Percentiles rank a stretch among this genome's conserved stretches.
phyloP scores from a whole-genome alignment of 2,113 vertebrate species.

The Chloropsis cyanopogon region DNA sequence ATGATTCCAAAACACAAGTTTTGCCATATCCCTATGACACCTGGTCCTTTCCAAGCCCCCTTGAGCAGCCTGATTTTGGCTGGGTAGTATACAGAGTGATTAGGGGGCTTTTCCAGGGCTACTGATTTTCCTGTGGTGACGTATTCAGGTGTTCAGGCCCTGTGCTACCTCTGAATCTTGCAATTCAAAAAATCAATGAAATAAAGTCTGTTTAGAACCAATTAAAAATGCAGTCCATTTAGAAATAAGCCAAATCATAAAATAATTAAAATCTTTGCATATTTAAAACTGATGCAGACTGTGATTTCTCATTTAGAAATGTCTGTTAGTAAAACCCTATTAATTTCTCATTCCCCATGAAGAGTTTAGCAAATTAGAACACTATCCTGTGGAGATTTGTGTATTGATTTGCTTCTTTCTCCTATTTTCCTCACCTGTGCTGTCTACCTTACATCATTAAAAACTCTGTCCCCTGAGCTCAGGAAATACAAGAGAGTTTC shows the following conservation, averaged over 20 bases:
- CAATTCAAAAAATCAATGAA: background rate
- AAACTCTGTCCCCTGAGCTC: background rate
- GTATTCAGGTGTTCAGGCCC: background rate
- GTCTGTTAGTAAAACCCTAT: background rate
- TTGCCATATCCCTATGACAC: rapidly evolving
- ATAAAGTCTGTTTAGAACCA: background rate
- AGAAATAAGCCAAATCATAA: background rate
- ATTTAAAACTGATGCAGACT: background rate
- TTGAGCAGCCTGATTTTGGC: background rate
- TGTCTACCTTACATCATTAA: background rate
- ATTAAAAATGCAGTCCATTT: background rate
- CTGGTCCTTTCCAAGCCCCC: background rate
- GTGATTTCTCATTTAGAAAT: background rate
- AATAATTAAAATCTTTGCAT: background rate
- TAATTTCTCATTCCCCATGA: background rate
- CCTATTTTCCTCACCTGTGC: background rate
- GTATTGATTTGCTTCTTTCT: background rate
- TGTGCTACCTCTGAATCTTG: background rate
- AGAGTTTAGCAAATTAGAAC: background rate
- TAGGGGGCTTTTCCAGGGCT: background rate
- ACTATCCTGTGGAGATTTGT: background rate
- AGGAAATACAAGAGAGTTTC: background rate
- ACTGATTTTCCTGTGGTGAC: background rate
- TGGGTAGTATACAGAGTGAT: rapidly evolving
- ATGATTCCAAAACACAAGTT: background rate